Evolutionary conservation across 1,140 invertebrate genomes (phyloP), one percentile per base, ranked within the genome.

Genomic region (Cepaea nemoralis): DNA sequence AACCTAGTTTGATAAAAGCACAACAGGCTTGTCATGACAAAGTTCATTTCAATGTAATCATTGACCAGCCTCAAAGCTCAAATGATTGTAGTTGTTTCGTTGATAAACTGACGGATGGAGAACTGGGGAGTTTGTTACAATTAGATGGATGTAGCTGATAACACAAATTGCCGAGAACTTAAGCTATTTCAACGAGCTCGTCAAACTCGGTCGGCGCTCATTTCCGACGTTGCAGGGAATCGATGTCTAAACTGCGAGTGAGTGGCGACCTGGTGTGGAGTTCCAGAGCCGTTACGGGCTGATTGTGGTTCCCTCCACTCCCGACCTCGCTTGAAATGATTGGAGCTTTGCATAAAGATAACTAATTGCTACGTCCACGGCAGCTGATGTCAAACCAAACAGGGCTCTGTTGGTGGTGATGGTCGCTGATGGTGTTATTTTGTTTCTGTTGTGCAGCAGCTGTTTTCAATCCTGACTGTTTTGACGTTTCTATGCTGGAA

Each of bases 141-240:
- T 70, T 70, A 70, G 69, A 70, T 42, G 35, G 27, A 0, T 42
- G 35, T 70, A 0, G 24, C 3, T 12, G 69, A 37, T 39, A 40
- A 70, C 22, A 70, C 69, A 70, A 70, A 70, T 40, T 70, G 69
- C 69, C 8, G 69, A 22, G 35, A 39, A 70, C 69, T 40, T 70
- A 22, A 70, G 37, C 69, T 40, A 70, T 70, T 70, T 70, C 37
- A 40, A 0, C 40, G 37, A 3, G 19, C 69, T 40, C 39, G 40
- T 70, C 69, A 70, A 42, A 40, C 12, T n/a, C 35, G 69, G 69
- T 22, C 69, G 37, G 69, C 35, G 22, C 69, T 42, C 39, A 70
- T 70, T 70, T 70, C 69, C 69, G 69, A 22, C 69, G 69, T 70
- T 16, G 0, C 3, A n/a, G n/a, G 19, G 12, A 70, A 70, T 70